Conservation (phyloP, 2,888 invertebrate species). For the Myathropa florea region DNA sequence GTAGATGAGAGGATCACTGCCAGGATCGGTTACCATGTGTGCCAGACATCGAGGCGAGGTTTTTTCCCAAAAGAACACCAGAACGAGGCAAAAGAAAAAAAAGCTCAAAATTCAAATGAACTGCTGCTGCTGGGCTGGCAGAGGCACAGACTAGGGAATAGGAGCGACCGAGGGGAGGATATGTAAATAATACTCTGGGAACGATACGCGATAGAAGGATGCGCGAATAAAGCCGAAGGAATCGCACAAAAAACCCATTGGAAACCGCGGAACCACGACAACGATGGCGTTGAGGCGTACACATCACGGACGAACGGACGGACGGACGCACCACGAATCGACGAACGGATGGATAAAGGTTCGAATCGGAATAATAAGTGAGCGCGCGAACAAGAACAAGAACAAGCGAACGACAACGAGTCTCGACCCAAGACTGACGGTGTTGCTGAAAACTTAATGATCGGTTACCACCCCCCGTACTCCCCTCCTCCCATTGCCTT, state of each 20-base stretch:
- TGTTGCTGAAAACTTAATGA: constrained; percentile 68
- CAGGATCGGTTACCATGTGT: constrained; percentile 54
- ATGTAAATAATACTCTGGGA: constrained; percentile 71
- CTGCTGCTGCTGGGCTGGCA: constrained; percentile 12
- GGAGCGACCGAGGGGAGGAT: constrained; percentile 49
- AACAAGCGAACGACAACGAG: constrained; percentile 1
- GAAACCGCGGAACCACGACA: background rate
- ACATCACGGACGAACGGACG: no score
- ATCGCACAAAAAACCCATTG: background rate
- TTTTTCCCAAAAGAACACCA: background rate
- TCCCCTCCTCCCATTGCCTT: background rate
- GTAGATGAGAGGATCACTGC: constrained; percentile 29
- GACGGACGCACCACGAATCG: background rate
- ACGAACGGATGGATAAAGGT: constrained; percentile 32
- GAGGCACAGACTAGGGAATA: no score
- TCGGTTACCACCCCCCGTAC: constrained; percentile 29
- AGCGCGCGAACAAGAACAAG: constrained; percentile 1
- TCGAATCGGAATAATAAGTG: constrained; percentile 56
- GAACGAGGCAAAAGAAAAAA: no score
- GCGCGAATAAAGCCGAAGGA: constrained; percentile 25
- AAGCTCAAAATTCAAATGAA: constrained; percentile 55
- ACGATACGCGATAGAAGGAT: constrained; percentile 51
- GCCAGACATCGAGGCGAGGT: background rate
- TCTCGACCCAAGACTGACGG: constrained; percentile 12
- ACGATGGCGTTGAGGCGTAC: no score